These are phyloP conservation scores for Drosophila recens DNA, from an alignment of 2,888 invertebrate species.

Conservation along the genomic window DNA sequence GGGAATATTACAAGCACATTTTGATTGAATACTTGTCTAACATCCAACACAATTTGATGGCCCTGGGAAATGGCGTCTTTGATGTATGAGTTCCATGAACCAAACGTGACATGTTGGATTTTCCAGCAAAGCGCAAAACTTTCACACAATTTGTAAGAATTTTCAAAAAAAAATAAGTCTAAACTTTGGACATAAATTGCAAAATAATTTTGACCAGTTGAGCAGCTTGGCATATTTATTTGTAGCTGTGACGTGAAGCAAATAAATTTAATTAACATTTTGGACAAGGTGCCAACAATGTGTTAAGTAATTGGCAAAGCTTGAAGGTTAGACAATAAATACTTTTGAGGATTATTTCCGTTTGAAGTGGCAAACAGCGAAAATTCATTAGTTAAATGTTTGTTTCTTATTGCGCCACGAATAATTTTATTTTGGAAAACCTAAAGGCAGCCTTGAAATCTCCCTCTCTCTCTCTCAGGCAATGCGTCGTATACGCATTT, in stretches of 20 bases:
- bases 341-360: constrained; percentile 9
- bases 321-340: constrained; percentile 1
- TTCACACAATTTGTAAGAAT: constrained; percentile 15
- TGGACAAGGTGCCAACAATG: constrained; percentile 32
- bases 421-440: constrained; percentile 8
- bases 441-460: constrained; percentile 15
- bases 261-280: constrained; percentile 8
- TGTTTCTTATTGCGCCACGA: not conserved
- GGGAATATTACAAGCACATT: constrained; percentile 14
- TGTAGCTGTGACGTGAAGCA: not conserved
- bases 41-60: constrained; percentile 18
- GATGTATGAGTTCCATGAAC: constrained; percentile 37
- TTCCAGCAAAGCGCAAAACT: constrained; percentile 4
- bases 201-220: constrained; percentile 16
- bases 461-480: not conserved
- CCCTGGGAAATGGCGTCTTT: constrained; percentile 20
- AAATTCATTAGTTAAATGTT: constrained; percentile 60
- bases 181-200: constrained; percentile 21
- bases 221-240: constrained; percentile 1
- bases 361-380: constrained; percentile 46
- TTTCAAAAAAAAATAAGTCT: constrained; percentile 12
- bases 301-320: constrained; percentile 53
- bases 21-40: constrained; percentile 37
- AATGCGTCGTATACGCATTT: constrained; percentile 36
- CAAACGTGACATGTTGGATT: constrained; percentile 10